Conservation (phyloP, 2,113 vertebrate species). For the Jacana jacana region DNA sequence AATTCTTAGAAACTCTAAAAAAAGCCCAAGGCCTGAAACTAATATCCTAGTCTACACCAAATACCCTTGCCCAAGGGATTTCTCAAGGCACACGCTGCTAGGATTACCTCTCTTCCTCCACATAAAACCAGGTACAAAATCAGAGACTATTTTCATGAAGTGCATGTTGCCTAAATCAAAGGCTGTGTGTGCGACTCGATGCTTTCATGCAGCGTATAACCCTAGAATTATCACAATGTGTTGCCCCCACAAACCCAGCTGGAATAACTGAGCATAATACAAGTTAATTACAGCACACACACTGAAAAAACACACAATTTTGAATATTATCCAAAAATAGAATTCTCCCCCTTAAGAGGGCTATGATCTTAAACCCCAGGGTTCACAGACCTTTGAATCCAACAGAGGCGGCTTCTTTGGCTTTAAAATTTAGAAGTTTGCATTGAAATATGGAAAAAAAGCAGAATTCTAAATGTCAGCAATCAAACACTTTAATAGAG, state of each 20-base stretch:
- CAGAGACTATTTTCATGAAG: neutral
- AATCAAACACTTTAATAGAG: neutral
- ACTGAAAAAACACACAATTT: neutral
- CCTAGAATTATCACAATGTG: neutral
- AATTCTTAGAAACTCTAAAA: neutral
- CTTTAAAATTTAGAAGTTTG: neutral
- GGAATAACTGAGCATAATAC: neutral
- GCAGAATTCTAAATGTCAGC: neutral
- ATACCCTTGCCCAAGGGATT: neutral
- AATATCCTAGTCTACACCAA: neutral
- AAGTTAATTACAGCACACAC: neutral
- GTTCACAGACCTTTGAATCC: neutral
- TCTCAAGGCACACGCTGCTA: neutral
- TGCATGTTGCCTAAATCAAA: neutral
- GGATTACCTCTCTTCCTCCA: neutral
- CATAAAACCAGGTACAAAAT: neutral
- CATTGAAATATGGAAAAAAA: neutral
- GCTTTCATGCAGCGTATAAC: neutral
- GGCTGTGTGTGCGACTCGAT: too few species aligned
- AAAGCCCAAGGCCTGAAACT: neutral
- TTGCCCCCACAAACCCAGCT: neutral
- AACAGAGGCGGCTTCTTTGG: neutral
- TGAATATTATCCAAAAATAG: neutral
- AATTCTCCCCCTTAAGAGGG: neutral
- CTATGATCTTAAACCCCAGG: neutral